Evolutionary conservation across 1,140 invertebrate species (phyloP), one percentile per base, ranked within the genome.

Genomic region (Aphaenogaster rudis): DNA sequence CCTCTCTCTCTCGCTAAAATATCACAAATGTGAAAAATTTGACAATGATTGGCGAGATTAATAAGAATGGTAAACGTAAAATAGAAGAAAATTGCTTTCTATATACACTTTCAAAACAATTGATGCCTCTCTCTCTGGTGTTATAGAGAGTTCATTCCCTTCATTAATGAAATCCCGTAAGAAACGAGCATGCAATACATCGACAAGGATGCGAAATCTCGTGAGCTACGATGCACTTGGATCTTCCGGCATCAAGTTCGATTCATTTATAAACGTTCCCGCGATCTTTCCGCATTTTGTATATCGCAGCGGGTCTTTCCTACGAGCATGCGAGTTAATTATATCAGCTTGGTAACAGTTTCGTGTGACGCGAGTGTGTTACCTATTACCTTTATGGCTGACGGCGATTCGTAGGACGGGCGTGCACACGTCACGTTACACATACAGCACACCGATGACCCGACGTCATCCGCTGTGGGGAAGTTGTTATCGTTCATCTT

Each of bases 401-500:
- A 39, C n/a, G 79, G 39, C 9, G 45, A 86, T 78, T 78, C 82
- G 71, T 86, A 52, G 82, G 48, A 86, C 72, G 59, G 13, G 33
- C 59, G 57, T 48, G 67, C 86, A 78, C 42, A 87, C 72, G 80
- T 87, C 80, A 85, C 45, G 66, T 57, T 59, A 86, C 61, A 78
- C 36, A 50, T 85, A 52, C 80, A 59, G 7, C 57, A 42, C 54
- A 76, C 54, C 69, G 80, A 82, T 82, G 52, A 82, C 28, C 67
- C 54, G 4, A 63, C 80, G 80, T 84, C 80, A 76, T 84, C 69
- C 42, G 52, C n/a, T 7, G 64, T 28, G n/a, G 36, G 48, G 69
- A 84, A 63, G 69, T 84, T 74, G 80, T 82, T 82, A 82, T 82
- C 80, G 67, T 84, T 84, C 80, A 76, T 86, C 82, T 86, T 86